Evolutionary conservation across 2,113 vertebrate species (phyloP), one percentile per base, ranked within the genome.

Genomic region (Cavia porcellus): DNA sequence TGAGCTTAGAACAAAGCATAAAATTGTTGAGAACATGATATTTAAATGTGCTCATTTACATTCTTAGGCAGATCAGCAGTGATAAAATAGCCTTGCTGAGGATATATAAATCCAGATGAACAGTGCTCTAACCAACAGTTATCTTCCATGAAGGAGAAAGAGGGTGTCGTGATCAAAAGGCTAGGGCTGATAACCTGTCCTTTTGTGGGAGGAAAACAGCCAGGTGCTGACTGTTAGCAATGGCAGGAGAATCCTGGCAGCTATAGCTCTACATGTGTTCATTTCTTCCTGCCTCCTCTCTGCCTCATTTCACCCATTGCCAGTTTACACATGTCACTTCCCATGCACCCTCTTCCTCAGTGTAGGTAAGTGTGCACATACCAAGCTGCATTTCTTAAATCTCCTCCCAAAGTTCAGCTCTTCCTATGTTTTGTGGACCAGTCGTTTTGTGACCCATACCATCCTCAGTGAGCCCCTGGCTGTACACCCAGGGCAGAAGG

Each of bases 1-100:
- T 92, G 89, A 96, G 96, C 92, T 96, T 93, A 80, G 94, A 97
- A 98, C 95, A 97, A 98, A 97, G 95, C 94, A 89, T 81, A 92
- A 97, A 95, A 97, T 97, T 96, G 96, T 97, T 92, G 83, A 94
- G 90, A 96, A 70, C 81, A 61, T 77, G 96, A 25, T 97, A 97
- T 97, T 98, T 97, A 97, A 98, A 97, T 96, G 32, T 85, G 55
- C 86, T 97, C 90, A 96, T 97, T 97, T 97, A 52, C 89, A 94
- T 96, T 95, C 90, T 68, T 84, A 75, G 82, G 83, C 85, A 94
- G 86, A 92, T 50, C 66, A 59, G 74, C 45, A 42, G 28, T 32
- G 61, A 75, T 57, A 79, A 96, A 88, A 95, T 38, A 93, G 91
- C 55, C 57, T 92, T 89, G 74, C 79, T 45, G 61, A 92, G 57